Evolutionary conservation across 2,797 vertebrate species (phyloP).

Genomic region (Dendrocincla tyrannina): DNA sequence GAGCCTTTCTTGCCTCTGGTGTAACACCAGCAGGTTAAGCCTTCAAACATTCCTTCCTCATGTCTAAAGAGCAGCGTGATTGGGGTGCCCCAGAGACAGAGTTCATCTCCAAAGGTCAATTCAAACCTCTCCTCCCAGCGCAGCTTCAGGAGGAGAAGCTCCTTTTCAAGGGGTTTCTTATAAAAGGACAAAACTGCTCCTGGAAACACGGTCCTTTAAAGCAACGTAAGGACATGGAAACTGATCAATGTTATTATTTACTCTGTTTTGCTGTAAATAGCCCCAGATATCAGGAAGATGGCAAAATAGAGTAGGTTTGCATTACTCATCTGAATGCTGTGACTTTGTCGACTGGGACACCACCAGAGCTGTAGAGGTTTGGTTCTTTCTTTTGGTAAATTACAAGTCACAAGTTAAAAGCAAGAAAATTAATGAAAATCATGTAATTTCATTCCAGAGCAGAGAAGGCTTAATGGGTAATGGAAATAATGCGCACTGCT

Average conservation of each 20-base stretch:
- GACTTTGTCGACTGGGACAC: background rate
- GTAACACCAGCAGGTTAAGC: background rate
- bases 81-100: background rate
- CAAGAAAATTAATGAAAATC: background rate
- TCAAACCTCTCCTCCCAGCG: background rate
- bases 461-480: slow-evolving; percentile 2
- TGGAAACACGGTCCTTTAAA: background rate
- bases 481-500: background rate
- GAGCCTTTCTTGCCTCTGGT: background rate
- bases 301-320: background rate
- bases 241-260: background rate
- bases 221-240: background rate
- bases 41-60: fast-evolving
- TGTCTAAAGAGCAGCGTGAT: background rate
- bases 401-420: slow-evolving; percentile 14
- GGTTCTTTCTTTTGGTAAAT: background rate
- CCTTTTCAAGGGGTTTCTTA: background rate
- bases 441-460: background rate
- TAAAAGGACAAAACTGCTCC: background rate
- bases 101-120: background rate
- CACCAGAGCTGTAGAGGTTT: background rate
- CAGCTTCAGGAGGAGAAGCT: background rate
- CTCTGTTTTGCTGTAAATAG: background rate
- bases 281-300: background rate
- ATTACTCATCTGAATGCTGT: background rate